Evolutionary conservation across 1,140 invertebrate genomes (phyloP).

Genomic region (Globodera rostochiensis): DNA sequence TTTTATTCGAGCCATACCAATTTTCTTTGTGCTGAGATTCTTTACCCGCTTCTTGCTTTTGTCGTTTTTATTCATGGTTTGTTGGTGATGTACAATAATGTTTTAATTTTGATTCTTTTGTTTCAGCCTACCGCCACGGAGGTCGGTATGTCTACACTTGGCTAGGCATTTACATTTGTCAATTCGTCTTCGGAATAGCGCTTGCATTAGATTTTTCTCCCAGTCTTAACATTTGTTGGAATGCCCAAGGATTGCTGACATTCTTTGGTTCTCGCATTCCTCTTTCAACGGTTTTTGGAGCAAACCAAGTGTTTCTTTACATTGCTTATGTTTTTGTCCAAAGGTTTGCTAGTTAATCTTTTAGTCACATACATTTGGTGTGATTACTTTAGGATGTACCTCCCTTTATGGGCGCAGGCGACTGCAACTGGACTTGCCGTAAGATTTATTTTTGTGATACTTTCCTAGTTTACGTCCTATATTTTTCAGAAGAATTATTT

Average conservation of each 20-base stretch:
- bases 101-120: slow-evolving; percentile 1
- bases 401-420: slow-evolving; percentile 62
- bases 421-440: slow-evolving; percentile 74
- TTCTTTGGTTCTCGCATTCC: slow-evolving; percentile 62
- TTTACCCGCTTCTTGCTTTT: slow-evolving; percentile 63
- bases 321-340: slow-evolving; percentile 57
- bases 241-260: slow-evolving; percentile 62
- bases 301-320: slow-evolving; percentile 64
- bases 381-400: slow-evolving; percentile 52
- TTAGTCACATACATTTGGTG: background rate
- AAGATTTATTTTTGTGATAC: background rate
- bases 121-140: slow-evolving; percentile 58
- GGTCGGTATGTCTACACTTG: slow-evolving; percentile 59
- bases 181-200: slow-evolving; percentile 58
- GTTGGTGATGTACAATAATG: slow-evolving; percentile 9
- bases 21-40: slow-evolving; percentile 66
- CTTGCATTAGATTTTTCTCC: slow-evolving; percentile 53
- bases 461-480: too few species aligned
- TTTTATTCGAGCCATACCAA: slow-evolving; percentile 66
- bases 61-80: slow-evolving; percentile 68
- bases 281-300: slow-evolving; percentile 59
- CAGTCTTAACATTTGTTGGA: slow-evolving; percentile 63
- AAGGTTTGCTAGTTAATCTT: slow-evolving; percentile 46
- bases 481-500: too few species aligned
- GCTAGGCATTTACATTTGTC: slow-evolving; percentile 63